Base-by-base conservation (phyloP, 2,113 vertebrate species). In the Cyanoderma ruficeps region DNA sequence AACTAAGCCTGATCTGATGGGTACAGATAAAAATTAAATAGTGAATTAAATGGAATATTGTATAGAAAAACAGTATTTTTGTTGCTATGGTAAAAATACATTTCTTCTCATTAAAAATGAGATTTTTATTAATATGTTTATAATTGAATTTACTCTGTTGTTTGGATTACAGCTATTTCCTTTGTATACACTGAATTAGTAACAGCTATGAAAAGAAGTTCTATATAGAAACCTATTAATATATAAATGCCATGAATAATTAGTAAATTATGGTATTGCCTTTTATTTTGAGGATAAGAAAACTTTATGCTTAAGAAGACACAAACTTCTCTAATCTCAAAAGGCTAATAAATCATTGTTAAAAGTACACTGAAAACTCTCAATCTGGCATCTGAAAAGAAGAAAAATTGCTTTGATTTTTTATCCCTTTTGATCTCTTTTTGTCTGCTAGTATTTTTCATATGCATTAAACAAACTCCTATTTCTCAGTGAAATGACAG, bases 361-460 rank as follows among this genome's bases (percentile, higher is more conserved):
- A 87, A 78, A 91, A 89, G 22, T 75, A 71, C 13, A 46, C 18
- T 37, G 41, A 89, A 25, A 56, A 94, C n/a, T 78, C 60, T 78
- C 27, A 68, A 67, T 84, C 5, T 94, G 41, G 28, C 67, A 63
- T 92, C 24, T 91, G 87, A 72, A 92, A 59, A 91, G 72, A 89
- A 89, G 68, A 81, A 93, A 92, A 82, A 92, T 44, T 57, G 60
- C 65, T 96, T 91, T 92, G 93, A 89, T 81, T 94, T 93, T 90
- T 93, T 83, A 85, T 87, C 71, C n/a, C 21, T 77, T 92, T 93
- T 77, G 79, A 87, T 93, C 91, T 96, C n/a, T 85, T 76, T 93
- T 61, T 93, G 94, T 94, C 82, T 96, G 57, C 56, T 90, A 63
- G 44, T 94, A 78, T 97, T 94, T 96, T 97, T 93, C 92, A 60